Evolutionary conservation across 2,797 vertebrate species (phyloP), one percentile per base, ranked within the genome.

Genomic region (Choloepus didactylus): DNA sequence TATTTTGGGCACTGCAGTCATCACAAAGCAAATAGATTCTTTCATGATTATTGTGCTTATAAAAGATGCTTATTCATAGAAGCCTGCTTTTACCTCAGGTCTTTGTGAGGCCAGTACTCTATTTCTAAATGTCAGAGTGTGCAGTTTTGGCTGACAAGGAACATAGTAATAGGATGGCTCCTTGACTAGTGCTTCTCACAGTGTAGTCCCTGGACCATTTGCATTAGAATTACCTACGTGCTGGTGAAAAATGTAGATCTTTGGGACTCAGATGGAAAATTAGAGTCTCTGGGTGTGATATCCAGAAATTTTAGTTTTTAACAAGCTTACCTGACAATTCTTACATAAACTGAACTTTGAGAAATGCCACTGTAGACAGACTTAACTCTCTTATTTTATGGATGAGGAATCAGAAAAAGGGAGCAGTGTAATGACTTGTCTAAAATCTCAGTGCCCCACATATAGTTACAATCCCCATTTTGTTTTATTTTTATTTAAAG

Each of bases 301-400:
- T 18, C 77, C 9, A 59, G 41, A 38, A 73, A 64, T 73, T 84
- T 84, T 59, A 66, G 76, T 81, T 79, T 94, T 82, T 67, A 77
- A 44, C 14, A 35, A 18, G 15, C 14, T 73, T 41, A 38, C 21
- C 41, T 23, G 59, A 18, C 14, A 87, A 49, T 70, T 64, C n/a
- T 92, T 29, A 77, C 12, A 72, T 62, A 77, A 81, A 60, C 6
- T 23, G 82, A 87, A 84, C n/a, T 87, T 84, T 67, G 67, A 90
- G 38, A 67, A n/a, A 81, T 59, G 51, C 29, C 1, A 5, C 35
- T 21, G 9, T 19, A 2, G 38, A 12, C 15, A 44, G 62, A 62
- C 0, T 25, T 85, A 70, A 56, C 8, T 23, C 7, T 88, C 31
- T 72, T 81, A 66, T 77, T 29, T 3, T 31, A 18, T 49, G 23